These are phyloP conservation scores for Onychostoma macrolepis DNA, from an alignment of 2,113 vertebrate genomes.

Conservation along the genomic window DNA sequence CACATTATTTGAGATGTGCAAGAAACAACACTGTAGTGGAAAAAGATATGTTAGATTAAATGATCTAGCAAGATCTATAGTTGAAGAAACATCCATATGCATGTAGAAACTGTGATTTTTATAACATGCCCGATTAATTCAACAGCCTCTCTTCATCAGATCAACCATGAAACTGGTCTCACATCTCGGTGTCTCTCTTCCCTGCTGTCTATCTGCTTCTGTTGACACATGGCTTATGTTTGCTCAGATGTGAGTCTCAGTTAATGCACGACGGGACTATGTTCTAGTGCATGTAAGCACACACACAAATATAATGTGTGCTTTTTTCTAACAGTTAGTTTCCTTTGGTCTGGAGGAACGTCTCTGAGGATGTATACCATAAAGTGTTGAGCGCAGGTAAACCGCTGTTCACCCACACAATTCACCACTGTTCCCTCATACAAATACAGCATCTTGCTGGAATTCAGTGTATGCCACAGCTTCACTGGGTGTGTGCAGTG, in stretches of 20 bases:
- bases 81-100: not conserved
- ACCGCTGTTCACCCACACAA: conserved; percentile 25
- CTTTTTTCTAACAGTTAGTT: conserved; percentile 9
- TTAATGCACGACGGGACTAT: not conserved
- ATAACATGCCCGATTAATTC: conserved; percentile 2
- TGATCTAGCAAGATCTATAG: not conserved
- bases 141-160: not conserved
- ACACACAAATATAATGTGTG: conserved; percentile 7
- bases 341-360: conserved; percentile 18
- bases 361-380: conserved; percentile 4
- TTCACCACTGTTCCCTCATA: conserved; percentile 21
- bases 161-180: conserved; percentile 5
- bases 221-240: conserved; percentile 36
- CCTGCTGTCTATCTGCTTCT: not conserved
- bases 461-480: conserved; percentile 31
- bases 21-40: not conserved
- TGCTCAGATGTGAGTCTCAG: conserved; percentile 39
- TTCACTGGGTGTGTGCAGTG: not conserved
- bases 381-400: conserved; percentile 45
- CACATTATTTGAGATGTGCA: not conserved
- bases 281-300: not conserved
- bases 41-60: not conserved
- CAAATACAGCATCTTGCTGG: conserved; percentile 30
- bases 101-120: not conserved
- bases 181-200: not conserved